phyloP scores from a whole-genome alignment of 2,113 vertebrate genomes.

The Notechis scutatus region DNA sequence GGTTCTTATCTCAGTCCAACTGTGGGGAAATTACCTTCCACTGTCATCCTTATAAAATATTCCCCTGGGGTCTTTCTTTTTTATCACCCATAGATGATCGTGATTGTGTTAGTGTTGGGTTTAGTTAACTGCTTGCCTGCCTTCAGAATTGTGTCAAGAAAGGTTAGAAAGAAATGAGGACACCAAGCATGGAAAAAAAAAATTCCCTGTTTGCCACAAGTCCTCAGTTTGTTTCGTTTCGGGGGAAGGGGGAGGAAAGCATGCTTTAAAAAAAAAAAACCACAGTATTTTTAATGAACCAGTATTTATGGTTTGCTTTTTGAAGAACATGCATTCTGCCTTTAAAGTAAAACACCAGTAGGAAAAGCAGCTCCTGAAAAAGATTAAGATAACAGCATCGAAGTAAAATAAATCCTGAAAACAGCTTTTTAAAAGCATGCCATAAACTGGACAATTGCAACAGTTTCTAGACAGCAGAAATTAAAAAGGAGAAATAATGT shows the following conservation, averaged over 20 bases:
- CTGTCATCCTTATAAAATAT: constrained; percentile 42
- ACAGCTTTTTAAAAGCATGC: neutral
- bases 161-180: neutral
- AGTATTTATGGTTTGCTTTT: neutral
- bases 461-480: neutral
- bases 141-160: neutral
- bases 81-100: constrained; percentile 30
- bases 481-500: neutral
- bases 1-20: constrained; percentile 35
- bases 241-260: too few species aligned
- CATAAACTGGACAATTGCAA: neutral
- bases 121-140: neutral
- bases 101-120: constrained; percentile 15
- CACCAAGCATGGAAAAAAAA: neutral
- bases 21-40: constrained; percentile 27
- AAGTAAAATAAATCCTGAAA: neutral
- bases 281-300: neutral
- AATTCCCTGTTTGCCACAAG: neutral
- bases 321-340: neutral
- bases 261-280: neutral
- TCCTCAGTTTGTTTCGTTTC: neutral
- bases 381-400: neutral
- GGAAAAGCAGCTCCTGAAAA: neutral
- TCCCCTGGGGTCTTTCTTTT: neutral
- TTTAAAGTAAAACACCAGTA: neutral